Evolutionary conservation across 2,888 invertebrate species (phyloP).

Genomic region (Tachystola acroxantha): DNA sequence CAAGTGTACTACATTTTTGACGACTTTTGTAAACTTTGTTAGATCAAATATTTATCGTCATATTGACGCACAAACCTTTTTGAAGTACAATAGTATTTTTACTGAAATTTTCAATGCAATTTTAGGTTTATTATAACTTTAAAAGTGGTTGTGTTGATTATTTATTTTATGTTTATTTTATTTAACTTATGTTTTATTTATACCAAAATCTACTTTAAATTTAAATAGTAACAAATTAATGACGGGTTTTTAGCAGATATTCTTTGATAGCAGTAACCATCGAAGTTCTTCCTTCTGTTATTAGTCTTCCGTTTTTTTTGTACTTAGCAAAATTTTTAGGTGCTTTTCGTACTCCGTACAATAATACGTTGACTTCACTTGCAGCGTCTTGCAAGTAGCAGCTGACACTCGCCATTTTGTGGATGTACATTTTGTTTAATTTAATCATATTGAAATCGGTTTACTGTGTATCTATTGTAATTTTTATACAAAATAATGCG

Average conservation of each 20-base stretch:
- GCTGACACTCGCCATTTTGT: constrained; percentile 62
- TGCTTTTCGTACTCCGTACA: constrained; percentile 49
- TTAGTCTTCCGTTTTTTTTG: constrained; percentile 65
- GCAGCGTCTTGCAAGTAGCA: constrained; percentile 20
- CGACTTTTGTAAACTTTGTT: background rate
- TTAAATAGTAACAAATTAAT: constrained; percentile 44
- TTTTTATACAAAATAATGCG: constrained; percentile 75
- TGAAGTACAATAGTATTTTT: constrained; percentile 48
- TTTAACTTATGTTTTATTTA: constrained; percentile 72
- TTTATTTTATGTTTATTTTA: constrained; percentile 74
- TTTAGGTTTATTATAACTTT: constrained; percentile 47
- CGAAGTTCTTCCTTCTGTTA: constrained; percentile 49
- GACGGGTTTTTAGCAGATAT: constrained; percentile 63
- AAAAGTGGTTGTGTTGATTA: constrained; percentile 72
- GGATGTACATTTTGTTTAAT: constrained; percentile 55
- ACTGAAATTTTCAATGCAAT: constrained; percentile 42
- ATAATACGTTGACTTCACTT: constrained; percentile 29
- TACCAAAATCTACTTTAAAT: constrained; percentile 47
- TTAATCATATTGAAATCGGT: constrained; percentile 57
- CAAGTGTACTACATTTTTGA: background rate
- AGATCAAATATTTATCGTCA: background rate
- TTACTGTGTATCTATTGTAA: constrained; percentile 63
- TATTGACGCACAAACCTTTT: constrained; percentile 14
- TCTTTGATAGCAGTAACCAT: constrained; percentile 53
- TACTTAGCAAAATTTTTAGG: constrained; percentile 62